Conservation (phyloP, 2,797 vertebrate species). For the Sebastes steindachneri region DNA sequence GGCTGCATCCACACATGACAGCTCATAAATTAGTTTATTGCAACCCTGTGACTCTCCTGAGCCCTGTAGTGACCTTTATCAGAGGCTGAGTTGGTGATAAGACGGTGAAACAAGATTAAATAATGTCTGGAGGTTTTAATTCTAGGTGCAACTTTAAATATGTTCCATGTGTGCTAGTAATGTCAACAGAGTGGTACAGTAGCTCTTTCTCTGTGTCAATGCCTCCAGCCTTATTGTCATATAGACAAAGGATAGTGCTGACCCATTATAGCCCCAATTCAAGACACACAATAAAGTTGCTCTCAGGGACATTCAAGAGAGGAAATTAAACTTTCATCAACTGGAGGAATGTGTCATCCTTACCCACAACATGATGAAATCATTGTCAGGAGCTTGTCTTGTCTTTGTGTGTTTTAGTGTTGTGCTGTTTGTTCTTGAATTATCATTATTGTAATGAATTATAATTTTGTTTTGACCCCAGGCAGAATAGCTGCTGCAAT, state of each 20-base stretch:
- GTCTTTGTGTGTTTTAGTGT: background rate
- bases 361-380: background rate
- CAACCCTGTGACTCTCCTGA: background rate
- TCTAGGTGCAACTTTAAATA: background rate
- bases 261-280: constrained; percentile 21
- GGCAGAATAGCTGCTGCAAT: background rate
- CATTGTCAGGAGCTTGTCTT: background rate
- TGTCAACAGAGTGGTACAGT: background rate
- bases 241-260: constrained; percentile 22
- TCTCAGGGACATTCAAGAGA: constrained; percentile 4
- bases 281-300: constrained; percentile 21
- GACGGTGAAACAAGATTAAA: background rate
- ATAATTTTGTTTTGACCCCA: background rate
- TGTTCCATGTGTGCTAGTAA: background rate
- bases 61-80: background rate
- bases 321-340: background rate
- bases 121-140: background rate
- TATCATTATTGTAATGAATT: background rate
- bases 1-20: background rate
- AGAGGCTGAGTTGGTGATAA: background rate
- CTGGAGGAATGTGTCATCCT: background rate
- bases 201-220: background rate
- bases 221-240: background rate
- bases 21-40: background rate
- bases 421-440: background rate